phyloP scores from a whole-genome alignment of 2,797 vertebrate species.

The Chrosomus eos region DNA sequence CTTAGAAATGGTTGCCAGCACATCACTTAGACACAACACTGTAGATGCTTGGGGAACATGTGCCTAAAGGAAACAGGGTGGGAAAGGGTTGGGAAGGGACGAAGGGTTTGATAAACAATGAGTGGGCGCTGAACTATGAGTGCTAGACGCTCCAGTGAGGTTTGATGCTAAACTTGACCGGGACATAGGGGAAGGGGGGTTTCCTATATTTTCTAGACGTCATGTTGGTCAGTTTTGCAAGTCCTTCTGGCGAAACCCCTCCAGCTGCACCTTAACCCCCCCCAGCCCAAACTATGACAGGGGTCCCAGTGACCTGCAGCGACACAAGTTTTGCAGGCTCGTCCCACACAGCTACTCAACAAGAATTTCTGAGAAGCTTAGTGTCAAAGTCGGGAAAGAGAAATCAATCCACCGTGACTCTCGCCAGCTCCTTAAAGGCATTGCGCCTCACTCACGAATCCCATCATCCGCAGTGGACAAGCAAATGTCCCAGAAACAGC shows the following conservation, averaged over 20 bases:
- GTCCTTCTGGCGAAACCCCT: neutral
- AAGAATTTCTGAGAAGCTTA: slow-evolving; percentile 70
- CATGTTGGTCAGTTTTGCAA: slow-evolving; percentile 48
- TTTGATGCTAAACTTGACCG: slow-evolving; percentile 9
- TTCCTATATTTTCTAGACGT: slow-evolving; percentile 71
- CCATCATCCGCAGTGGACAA: neutral
- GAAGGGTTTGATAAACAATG: slow-evolving; percentile 31
- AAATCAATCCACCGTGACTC: slow-evolving; percentile 64
- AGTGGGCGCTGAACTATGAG: neutral
- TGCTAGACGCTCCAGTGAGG: neutral
- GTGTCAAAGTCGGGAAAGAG: slow-evolving; percentile 68
- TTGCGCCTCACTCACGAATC: neutral
- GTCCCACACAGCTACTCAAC: neutral
- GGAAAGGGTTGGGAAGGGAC: slow-evolving; percentile 54
- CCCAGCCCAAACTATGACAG: slow-evolving; percentile 38
- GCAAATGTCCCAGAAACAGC: slow-evolving; percentile 13
- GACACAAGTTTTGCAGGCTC: slow-evolving; percentile 21
- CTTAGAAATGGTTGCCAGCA: slow-evolving; percentile 86
- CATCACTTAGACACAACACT: slow-evolving; percentile 99
- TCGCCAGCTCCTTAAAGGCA: neutral
- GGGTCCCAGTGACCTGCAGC: slow-evolving; percentile 46
- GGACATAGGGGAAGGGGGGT: slow-evolving; percentile 13
- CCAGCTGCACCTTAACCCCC: slow-evolving; percentile 38
- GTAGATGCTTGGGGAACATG: slow-evolving; percentile 92
- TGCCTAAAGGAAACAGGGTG: slow-evolving; percentile 83